A percentile compares a stretch with the other conserved stretches of the same genome.
These are phyloP conservation scores for Poeciliopsis occidentalis DNA, from an alignment of 2,113 vertebrate species.

Conservation along the genomic window DNA sequence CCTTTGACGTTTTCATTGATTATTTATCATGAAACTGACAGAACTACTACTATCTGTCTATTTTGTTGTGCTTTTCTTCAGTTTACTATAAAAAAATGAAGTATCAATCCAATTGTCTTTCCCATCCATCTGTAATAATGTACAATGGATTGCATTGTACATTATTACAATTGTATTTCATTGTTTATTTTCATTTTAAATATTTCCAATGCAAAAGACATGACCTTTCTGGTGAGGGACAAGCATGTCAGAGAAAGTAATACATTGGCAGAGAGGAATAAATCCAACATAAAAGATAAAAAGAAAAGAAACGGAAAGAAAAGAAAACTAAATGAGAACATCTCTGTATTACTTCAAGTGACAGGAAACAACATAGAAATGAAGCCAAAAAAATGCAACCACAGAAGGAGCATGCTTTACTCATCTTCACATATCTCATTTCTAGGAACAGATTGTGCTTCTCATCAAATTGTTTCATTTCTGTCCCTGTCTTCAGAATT, in stretches of 20 bases:
- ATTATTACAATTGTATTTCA: neutral
- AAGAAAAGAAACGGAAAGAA: neutral
- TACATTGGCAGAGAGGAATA: conserved; percentile 12
- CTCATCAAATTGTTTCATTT: neutral
- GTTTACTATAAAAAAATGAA: neutral
- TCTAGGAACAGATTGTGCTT: neutral
- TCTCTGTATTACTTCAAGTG: conserved; percentile 21
- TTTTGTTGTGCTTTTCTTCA: conserved; percentile 5
- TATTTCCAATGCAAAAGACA: neutral
- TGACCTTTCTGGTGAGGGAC: conserved; percentile 9
- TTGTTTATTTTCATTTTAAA: conserved; percentile 26
- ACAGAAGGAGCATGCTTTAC: conserved; percentile 4
- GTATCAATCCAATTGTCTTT: neutral
- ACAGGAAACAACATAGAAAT: conserved; percentile 30
- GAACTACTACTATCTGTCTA: conserved; percentile 11
- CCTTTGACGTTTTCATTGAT: neutral
- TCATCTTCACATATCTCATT: conserved; percentile 5
- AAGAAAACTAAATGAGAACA: conserved; percentile 24
- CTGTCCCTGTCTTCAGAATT: conserved; percentile 16
- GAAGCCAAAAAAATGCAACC: conserved; percentile 16
- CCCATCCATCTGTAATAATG: conserved; percentile 9
- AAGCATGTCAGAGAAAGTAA: conserved; percentile 17
- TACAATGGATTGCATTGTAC: neutral
- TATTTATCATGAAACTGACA: conserved; percentile 22
- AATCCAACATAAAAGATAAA: neutral